phyloP scores from a whole-genome alignment of 2,113 vertebrate genomes.

The Epinephelus fuscoguttatus region DNA sequence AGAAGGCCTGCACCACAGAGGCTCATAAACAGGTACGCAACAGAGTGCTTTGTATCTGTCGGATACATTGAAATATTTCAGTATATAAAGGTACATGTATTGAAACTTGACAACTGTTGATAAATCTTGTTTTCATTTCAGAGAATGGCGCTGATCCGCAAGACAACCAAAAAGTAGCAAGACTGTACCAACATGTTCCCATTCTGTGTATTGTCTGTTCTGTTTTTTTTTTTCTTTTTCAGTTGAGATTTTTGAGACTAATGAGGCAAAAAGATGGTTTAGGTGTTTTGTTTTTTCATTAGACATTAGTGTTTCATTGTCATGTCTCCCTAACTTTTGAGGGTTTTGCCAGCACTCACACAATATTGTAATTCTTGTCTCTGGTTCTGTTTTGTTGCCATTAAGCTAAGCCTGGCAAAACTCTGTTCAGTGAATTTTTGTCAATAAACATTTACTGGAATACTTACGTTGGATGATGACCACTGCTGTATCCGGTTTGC shows the following conservation, averaged over 20 bases:
- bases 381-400: conserved; percentile 51
- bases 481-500: conserved; percentile 23
- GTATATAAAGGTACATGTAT: background rate
- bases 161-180: conserved; percentile 98
- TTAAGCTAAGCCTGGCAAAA: conserved; percentile 62
- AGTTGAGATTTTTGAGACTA: conserved; percentile 32
- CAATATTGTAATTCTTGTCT: conserved; percentile 50
- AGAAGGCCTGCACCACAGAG: conserved; percentile 99
- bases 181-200: conserved; percentile 48
- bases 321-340: conserved; percentile 48
- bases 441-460: conserved; percentile 71
- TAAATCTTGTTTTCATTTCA: conserved; percentile 78
- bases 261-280: conserved; percentile 17
- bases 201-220: conserved; percentile 38
- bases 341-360: conserved; percentile 62
- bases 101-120: background rate
- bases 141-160: conserved; percentile 99
- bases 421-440: conserved; percentile 59
- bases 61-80: background rate
- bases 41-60: conserved; percentile 6
- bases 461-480: conserved; percentile 45
- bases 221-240: conserved; percentile 5
- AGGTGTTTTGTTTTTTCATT: conserved; percentile 23
- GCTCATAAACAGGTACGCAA: conserved; percentile 97
- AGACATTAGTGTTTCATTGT: conserved; percentile 47